Evolutionary conservation across 2,888 invertebrate species (phyloP).

Genomic region (Petrolisthes manimaculis): DNA sequence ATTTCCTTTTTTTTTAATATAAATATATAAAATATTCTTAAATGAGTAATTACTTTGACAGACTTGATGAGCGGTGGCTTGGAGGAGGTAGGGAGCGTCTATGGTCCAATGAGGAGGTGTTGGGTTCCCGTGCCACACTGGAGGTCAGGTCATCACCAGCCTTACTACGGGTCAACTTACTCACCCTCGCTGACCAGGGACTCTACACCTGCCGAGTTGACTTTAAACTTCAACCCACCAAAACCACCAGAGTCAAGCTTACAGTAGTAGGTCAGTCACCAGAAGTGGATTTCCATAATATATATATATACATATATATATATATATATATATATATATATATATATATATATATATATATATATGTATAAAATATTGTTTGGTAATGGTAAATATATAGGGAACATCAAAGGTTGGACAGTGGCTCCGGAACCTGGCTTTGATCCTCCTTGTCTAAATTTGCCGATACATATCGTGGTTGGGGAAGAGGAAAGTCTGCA

Average conservation of each 20-base stretch:
- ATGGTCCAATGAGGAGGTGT: conserved; percentile 37
- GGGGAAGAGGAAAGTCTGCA: too few relatives aligned
- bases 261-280: conserved; percentile 54
- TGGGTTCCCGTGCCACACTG: conserved; percentile 22
- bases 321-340: too few relatives aligned
- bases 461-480: too few relatives aligned
- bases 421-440: too few relatives aligned
- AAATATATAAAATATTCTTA: background rate
- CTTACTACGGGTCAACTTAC: conserved; percentile 29
- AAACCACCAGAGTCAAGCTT: conserved; percentile 59
- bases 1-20: background rate
- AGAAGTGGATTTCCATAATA: too few relatives aligned
- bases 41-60: background rate
- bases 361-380: too few relatives aligned
- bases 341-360: too few relatives aligned
- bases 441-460: too few relatives aligned
- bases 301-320: too few relatives aligned
- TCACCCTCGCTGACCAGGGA: conserved; percentile 52
- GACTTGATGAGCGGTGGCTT: conserved; percentile 40
- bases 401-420: too few relatives aligned
- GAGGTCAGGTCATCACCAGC: conserved; percentile 52
- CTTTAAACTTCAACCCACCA: conserved; percentile 61
- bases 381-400: too few relatives aligned
- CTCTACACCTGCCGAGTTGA: conserved; percentile 61
- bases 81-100: conserved; percentile 21